Conservation (phyloP, 2,797 vertebrate species). For the Leptodactylus fallax region DNA sequence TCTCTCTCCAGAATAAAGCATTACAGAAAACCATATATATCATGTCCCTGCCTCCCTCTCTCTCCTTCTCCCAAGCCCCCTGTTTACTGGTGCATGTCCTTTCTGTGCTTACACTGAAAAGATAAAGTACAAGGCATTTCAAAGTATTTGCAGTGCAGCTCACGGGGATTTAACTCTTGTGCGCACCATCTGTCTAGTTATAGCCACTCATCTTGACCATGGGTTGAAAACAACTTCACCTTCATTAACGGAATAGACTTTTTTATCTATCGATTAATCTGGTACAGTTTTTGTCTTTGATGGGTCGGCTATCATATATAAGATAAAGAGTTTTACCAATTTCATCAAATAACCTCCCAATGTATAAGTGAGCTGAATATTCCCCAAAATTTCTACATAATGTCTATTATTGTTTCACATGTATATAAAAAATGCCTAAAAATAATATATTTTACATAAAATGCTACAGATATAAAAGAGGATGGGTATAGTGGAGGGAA, state of each 20-base stretch:
- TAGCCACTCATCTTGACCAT: background rate
- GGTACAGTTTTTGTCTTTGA: background rate
- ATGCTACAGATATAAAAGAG: no score
- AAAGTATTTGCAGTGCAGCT: slow-evolving; percentile 43
- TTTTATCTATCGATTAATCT: background rate
- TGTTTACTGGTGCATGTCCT: slow-evolving; percentile 60
- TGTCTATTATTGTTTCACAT: background rate
- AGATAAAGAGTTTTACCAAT: background rate
- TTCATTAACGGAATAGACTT: background rate
- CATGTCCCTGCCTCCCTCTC: slow-evolving; percentile 49
- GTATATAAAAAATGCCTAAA: background rate
- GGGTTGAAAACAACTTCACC: slow-evolving; percentile 13
- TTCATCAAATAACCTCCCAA: background rate
- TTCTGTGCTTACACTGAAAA: slow-evolving; percentile 55
- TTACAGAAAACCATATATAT: slow-evolving; percentile 52
- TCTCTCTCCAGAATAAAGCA: slow-evolving; percentile 49
- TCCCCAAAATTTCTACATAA: background rate
- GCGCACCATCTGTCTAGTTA: background rate
- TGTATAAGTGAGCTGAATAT: background rate
- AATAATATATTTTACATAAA: background rate
- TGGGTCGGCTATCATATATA: background rate
- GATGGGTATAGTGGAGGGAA: no score
- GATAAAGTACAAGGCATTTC: slow-evolving; percentile 56
- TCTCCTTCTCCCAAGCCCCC: slow-evolving; percentile 43
- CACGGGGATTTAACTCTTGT: slow-evolving; percentile 50